Evolutionary conservation across 1,140 invertebrate genomes (phyloP).

Genomic region (Branchinecta lindahli): DNA sequence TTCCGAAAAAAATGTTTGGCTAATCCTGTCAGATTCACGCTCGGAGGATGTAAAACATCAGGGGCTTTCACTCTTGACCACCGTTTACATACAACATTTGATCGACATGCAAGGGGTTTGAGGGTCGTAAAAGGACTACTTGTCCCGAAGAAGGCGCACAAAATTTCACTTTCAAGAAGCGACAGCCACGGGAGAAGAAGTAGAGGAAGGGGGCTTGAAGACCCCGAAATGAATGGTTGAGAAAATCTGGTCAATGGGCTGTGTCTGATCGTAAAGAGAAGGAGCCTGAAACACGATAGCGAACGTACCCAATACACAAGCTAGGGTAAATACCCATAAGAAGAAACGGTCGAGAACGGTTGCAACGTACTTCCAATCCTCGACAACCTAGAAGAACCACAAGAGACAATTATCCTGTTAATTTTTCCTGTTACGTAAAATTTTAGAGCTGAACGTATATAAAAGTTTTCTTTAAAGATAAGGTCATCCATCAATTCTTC

Average conservation of each 20-base stretch:
- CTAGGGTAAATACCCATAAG: conserved; percentile 89
- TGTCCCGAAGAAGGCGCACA: no score
- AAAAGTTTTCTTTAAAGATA: no score
- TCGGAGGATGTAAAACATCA: no score
- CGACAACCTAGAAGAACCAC: conserved; percentile 50
- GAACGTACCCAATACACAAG: conserved; percentile 75
- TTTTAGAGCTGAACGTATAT: no score
- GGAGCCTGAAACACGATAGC: conserved; percentile 91
- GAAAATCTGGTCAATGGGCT: conserved; percentile 65
- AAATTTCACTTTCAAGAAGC: neutral
- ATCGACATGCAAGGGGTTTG: no score
- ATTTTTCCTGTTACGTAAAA: no score
- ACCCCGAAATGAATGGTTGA: conserved; percentile 29
- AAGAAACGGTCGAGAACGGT: conserved; percentile 96
- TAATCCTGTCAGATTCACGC: no score
- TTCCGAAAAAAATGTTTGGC: no score
- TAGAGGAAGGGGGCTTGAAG: neutral
- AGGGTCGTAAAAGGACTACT: no score
- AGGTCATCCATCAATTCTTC: no score
- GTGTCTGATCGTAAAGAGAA: conserved; percentile 75
- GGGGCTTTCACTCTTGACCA: no score
- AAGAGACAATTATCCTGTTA: neutral
- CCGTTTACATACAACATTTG: no score
- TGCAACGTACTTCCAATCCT: conserved; percentile 98
- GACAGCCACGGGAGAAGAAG: neutral